Percentiles rank a stretch among this genome's conserved stretches.
Conservation (phyloP, 2,888 invertebrate species). For the Chrysolina americana region DNA sequence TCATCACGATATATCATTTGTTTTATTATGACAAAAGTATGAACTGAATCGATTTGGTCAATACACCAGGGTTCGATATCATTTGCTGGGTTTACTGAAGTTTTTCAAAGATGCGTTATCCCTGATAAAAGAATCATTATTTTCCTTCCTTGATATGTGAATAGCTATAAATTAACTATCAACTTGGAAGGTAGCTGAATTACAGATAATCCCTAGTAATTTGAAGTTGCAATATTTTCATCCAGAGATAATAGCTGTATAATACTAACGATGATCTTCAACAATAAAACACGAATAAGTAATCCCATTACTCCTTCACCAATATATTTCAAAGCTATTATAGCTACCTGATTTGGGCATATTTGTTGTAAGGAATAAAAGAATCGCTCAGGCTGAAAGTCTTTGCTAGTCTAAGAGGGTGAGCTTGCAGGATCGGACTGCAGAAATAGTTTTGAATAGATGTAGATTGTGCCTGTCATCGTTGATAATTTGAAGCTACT, state of each 20-base stretch:
- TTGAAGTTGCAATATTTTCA: conserved; percentile 4
- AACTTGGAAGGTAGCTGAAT: background rate
- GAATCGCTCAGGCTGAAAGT: conserved; percentile 46
- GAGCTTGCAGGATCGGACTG: conserved; percentile 29
- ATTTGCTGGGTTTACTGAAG: too few species aligned
- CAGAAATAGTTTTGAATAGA: background rate
- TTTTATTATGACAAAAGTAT: background rate
- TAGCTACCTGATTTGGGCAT: conserved; percentile 34
- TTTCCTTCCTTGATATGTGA: too few species aligned
- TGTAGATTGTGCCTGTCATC: too few species aligned
- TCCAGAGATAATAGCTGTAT: conserved; percentile 21
- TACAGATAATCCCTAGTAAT: conserved; percentile 4
- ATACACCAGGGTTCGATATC: too few species aligned
- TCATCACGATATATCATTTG: too few species aligned
- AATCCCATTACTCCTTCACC: conserved; percentile 44
- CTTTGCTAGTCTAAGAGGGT: conserved; percentile 36
- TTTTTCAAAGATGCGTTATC: too few species aligned
- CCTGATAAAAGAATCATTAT: too few species aligned
- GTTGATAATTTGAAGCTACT: too few species aligned
- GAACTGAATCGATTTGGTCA: too few species aligned
- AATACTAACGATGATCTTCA: conserved; percentile 34
- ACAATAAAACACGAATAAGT: conserved; percentile 35
- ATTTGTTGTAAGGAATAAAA: conserved; percentile 38
- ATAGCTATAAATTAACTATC: too few species aligned
- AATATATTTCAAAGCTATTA: conserved; percentile 32